These are phyloP conservation scores for Eumacrocentrus americanus DNA, from an alignment of 2,888 invertebrate species.

Conservation along the genomic window DNA sequence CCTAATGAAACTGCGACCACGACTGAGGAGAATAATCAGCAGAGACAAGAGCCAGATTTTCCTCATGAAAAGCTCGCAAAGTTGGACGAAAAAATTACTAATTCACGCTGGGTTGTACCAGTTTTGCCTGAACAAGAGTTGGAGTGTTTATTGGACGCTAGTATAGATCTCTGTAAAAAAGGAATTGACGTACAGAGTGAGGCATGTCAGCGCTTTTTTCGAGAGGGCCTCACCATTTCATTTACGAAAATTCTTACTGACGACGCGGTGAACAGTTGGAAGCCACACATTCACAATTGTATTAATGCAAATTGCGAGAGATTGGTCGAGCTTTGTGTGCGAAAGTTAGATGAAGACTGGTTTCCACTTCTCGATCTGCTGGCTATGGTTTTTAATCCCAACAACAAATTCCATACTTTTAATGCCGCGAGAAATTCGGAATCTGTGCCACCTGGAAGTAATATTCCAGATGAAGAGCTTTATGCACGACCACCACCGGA, in stretches of 20 bases:
- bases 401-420: constrained; percentile 91
- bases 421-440: constrained; percentile 81
- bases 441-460: constrained; percentile 68
- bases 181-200: constrained; percentile 87
- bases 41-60: constrained; percentile 72
- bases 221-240: constrained; percentile 90
- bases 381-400: constrained; percentile 93
- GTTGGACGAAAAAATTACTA: constrained; percentile 94
- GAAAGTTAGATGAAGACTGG: constrained; percentile 89
- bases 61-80: constrained; percentile 85
- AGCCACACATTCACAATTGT: constrained; percentile 94
- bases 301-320: constrained; percentile 93
- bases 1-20: constrained; percentile 48
- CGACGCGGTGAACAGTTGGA: constrained; percentile 98
- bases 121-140: constrained; percentile 96
- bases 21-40: constrained; percentile 56
- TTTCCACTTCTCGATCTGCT: constrained; percentile 89
- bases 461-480: constrained; percentile 72
- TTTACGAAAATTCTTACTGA: constrained; percentile 97
- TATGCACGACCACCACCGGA: constrained; percentile 79
- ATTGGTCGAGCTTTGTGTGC: constrained; percentile 89
- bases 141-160: constrained; percentile 86
- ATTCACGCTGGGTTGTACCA: constrained; percentile 96
- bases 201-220: constrained; percentile 92
- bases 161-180: constrained; percentile 84